Evolutionary conservation across 2,113 vertebrate species (phyloP), one percentile per base, ranked within the genome.

Genomic region (Paramisgurnus dabryanus): DNA sequence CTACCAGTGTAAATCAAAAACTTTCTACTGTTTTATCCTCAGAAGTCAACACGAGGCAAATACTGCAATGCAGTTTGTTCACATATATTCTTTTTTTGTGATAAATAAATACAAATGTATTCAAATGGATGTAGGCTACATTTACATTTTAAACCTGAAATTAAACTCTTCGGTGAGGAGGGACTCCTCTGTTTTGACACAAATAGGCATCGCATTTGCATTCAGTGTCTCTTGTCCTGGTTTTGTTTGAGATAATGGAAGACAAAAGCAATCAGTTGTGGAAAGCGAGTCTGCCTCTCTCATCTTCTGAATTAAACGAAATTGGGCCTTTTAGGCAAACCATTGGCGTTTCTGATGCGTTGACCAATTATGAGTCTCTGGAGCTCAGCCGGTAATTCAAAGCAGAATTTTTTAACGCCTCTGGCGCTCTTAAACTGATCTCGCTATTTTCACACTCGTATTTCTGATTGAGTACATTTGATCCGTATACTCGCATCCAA

Each of bases 241-340:
- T 80, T 80, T 80, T 77, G 43, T 80, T 76, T 80, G 47, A 67
- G 22, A 80, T 57, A 78, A 67, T 80, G 66, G 40, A 77, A 49
- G 17, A 70, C 67, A 61, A 77, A 18, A 77, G 66, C 22, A 83
- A 72, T 60, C 66, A 67, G 61, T 70, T 76, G 17, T 43, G 55
- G 63, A 47, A 63, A 71, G 53, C 43, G 41, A 67, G 78, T 64
- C 60, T 17, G 41, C 27, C 15, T 50, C 9, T 68, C 50, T 69
- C 72, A 53, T 82, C 50, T 49, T 64, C 12, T 43, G 13, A 77
- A 80, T 73, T 67, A 77, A 80, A 22, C 34, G 15, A 61, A 66
- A 60, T 43, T 11, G 55, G 45, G 61, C 17, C 69, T 80, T 76
- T 71, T 64, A 76, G 49, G 10, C 43, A 17, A 41, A n/a, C 34